Conservation (phyloP, 2,113 vertebrate genomes). For the Circaetus cinerascens region DNA sequence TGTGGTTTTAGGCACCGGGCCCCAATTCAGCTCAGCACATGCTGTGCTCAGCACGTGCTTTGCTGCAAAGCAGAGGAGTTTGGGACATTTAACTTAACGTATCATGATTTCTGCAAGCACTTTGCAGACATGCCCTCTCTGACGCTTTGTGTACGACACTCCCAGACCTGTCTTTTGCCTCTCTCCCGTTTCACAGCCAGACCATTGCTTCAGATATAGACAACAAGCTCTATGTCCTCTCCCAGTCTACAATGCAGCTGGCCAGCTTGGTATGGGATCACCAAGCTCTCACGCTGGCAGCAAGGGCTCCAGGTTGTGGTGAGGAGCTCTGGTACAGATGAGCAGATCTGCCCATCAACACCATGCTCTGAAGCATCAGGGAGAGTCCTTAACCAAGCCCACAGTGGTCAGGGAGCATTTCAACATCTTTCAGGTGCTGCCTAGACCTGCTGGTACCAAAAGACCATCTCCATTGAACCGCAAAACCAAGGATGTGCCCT, state of each 20-base stretch:
- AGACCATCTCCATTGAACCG: neutral
- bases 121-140: neutral
- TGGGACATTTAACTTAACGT: rapidly evolving
- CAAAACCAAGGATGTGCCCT: neutral
- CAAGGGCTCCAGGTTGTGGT: no score
- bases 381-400: neutral
- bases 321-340: neutral
- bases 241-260: rapidly evolving
- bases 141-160: no score
- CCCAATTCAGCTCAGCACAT: neutral
- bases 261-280: neutral
- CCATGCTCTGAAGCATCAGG: neutral
- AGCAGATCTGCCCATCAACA: neutral
- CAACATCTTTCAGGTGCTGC: neutral
- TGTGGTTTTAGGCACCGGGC: neutral
- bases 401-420: neutral
- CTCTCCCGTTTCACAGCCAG: neutral
- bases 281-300: rapidly evolving
- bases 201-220: neutral
- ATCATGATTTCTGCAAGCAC: neutral
- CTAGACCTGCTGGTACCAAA: neutral
- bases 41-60: neutral
- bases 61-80: neutral
- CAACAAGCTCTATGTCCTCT: neutral
- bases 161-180: neutral